Percentiles rank a stretch among this genome's conserved stretches.
Conservation (phyloP, 1,140 invertebrate genomes). For the Apis laboriosa region DNA sequence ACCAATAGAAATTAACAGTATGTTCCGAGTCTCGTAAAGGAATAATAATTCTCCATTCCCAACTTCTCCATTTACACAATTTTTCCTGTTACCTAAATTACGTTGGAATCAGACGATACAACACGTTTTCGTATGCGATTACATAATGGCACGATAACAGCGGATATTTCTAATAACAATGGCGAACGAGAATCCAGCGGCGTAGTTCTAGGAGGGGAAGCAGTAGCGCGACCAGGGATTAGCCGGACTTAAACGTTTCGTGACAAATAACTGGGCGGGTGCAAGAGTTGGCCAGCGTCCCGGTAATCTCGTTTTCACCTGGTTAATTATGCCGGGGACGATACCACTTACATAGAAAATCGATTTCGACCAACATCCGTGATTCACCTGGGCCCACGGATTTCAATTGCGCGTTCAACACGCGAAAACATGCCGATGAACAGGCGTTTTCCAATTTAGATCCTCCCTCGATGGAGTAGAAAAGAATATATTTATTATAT, state of each 20-base stretch:
- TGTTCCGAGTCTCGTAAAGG: no score
- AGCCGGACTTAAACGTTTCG: conserved; percentile 19
- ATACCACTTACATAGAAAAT: conserved; percentile 13
- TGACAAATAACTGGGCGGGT: conserved; percentile 40
- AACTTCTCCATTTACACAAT: no score
- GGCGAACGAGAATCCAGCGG: background rate
- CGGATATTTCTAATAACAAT: background rate
- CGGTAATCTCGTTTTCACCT: conserved; percentile 42
- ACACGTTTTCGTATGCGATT: no score
- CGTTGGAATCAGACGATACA: no score
- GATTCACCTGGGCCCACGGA: background rate
- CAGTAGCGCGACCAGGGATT: conserved; percentile 22
- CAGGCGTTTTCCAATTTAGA: background rate
- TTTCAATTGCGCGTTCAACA: background rate
- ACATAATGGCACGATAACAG: no score
- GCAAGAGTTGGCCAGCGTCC: conserved; percentile 18
- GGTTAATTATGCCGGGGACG: conserved; percentile 38
- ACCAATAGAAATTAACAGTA: no score
- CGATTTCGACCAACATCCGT: background rate
- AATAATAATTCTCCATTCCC: no score
- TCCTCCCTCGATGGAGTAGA: no score
- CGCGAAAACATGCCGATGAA: background rate
- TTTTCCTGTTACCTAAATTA: no score
- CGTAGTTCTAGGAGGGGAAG: background rate
- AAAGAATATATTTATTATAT: no score